Conservation (phyloP, 2,797 vertebrate species). For the Acipenser oxyrinchus region DNA sequence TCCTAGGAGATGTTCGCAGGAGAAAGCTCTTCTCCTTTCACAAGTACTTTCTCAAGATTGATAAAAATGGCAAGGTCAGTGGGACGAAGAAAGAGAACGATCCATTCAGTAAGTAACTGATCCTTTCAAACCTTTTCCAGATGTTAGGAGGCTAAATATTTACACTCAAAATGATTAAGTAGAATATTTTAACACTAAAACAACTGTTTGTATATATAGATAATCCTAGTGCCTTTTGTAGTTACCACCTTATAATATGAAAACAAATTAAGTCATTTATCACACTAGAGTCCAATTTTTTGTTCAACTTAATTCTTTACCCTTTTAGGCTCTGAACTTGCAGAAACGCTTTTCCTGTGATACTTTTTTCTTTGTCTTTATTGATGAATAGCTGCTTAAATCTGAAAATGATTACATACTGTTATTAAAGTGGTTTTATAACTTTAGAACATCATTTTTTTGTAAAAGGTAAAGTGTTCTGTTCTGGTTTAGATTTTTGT, state of each 20-base stretch:
- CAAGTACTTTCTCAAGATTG: constrained; percentile 92
- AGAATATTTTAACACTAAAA: constrained; percentile 38
- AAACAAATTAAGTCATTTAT: background rate
- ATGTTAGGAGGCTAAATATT: constrained; percentile 38
- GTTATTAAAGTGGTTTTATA: constrained; percentile 39
- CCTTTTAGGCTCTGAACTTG: background rate
- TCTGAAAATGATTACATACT: constrained; percentile 53
- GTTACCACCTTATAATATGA: background rate
- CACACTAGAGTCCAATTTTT: background rate
- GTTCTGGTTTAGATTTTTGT: constrained; percentile 16
- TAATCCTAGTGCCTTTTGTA: background rate
- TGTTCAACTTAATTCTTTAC: background rate
- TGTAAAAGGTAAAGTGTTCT: constrained; percentile 19
- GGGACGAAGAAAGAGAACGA: constrained; percentile 91
- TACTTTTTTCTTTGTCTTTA: constrained; percentile 30
- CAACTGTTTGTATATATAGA: constrained; percentile 1
- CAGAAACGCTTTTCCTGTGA: background rate
- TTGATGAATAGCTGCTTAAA: constrained; percentile 36
- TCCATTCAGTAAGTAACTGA: constrained; percentile 76
- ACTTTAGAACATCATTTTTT: constrained; percentile 16
- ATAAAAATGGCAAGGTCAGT: constrained; percentile 80
- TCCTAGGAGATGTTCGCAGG: constrained; percentile 84
- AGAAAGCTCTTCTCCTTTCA: constrained; percentile 90
- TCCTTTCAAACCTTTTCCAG: constrained; percentile 27
- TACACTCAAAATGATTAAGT: constrained; percentile 39